Evolutionary conservation across 1,140 invertebrate genomes (phyloP), one percentile per base, ranked within the genome.

Genomic region (Pogonomyrmex barbatus): DNA sequence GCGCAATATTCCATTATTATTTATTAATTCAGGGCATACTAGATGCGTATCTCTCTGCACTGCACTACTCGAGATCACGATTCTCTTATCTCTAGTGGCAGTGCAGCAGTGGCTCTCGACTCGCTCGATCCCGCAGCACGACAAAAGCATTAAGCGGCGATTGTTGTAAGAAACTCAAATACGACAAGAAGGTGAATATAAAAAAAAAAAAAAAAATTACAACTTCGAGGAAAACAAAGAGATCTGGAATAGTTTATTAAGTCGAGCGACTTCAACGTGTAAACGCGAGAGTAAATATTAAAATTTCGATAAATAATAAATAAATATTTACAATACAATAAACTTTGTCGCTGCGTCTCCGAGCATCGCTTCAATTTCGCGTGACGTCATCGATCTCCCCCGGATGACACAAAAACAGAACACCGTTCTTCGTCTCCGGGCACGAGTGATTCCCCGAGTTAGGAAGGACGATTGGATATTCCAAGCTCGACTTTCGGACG

Each of bases 1-100:
- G 91, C 79, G 30, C 91, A 92, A 94, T 94, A 94, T 94, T 94
- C 90, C 92, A 95, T 95, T 95, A 95, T 95, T 95, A 94, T 94
- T 94, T 95, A 94, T 94, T 94, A 94, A 95, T 95, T 94, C 94
- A 93, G 93, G 90, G 90, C 91, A 93, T 90, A 91, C 87, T 85
- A 92, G 94, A 94, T 94, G 92, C 89, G 92, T 93, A 94, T 95
- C 93, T 94, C 79, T 88, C 88, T 58, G 56, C 71, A 79, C 87
- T 76, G 88, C 89, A 88, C 91, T 92, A 87, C 91, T 89, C 85
- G 78, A 71, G 76, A 93, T 95, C 94, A 95, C 94, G 94, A 94
- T 93, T 93, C 91, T 91, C 94, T 94, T 94, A 94, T 94, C 94
- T 94, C 78, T 78, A 68, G 60, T 68, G 86, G 52, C 88, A 68